Base-by-base conservation (phyloP, 2,888 invertebrate species). In the Tinea trinotella region DNA sequence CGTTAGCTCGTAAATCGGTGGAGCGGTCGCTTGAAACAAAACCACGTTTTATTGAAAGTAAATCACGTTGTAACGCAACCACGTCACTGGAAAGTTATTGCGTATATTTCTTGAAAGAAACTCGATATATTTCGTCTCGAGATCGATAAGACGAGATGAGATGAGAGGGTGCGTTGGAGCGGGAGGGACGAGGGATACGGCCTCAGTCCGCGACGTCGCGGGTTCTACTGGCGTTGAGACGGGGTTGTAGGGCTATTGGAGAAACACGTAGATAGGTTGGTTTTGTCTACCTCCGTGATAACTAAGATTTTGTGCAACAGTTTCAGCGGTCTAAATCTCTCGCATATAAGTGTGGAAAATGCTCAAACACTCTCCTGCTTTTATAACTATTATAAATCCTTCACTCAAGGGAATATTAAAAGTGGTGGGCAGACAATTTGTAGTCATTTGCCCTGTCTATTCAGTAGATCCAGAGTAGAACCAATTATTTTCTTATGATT, bases 191-290 rank as follows among this genome's bases (percentile, higher is more conserved):
- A 57, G 60, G 59, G 60, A 59, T 63, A 66, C 80, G 79, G 74
- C 75, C 74, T 69, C 59, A 63, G 69, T 57, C 59, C 60, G 61
- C 71, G 68, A 64, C 68, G 66, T 59, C 68, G 63, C 58, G 60
- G 56, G 60, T 62, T 62, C 59, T 56, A 78, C 78, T 78, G 76
- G 63, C 71, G 69, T 72, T 71, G 75, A 68, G 71, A 70, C 70
- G 70, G 66, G 65, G 57, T 55, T 46, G 34, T 54, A 55, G 46
- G 46, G 18, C 46, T 10, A 6, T 19, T 7, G 13, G 17, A 5
- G 46, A 46, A 46, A 30, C 30, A 10, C 30, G 30, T 30, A 30
- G 22, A 22, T 22, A 7, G 22, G 30, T n/a, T n/a, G 30, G 30
- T n/a, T 10, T 30, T 30, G 30, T 30, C 30, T 30, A n/a, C 7